A percentile compares a stretch with the other conserved stretches of the same genome.
These are phyloP conservation scores for Drosophila putrida DNA, from an alignment of 2,888 invertebrate genomes.

Conservation along the genomic window DNA sequence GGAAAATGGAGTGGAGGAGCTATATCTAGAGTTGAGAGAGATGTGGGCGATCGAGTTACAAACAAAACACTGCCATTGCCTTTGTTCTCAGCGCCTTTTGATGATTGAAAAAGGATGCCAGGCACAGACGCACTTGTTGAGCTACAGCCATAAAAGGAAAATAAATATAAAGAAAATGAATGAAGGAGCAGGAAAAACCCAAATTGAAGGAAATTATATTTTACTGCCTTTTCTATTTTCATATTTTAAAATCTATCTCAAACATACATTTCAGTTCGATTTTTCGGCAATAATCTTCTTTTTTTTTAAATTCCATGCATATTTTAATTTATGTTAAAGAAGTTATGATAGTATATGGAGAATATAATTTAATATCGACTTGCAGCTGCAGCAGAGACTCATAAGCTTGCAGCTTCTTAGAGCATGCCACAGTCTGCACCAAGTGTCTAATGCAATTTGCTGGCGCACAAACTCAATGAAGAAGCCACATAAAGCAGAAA, in stretches of 20 bases:
- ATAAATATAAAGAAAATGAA: not conserved
- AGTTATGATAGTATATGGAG: conserved; percentile 51
- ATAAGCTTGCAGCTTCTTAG: conserved; percentile 33
- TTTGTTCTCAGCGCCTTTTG: conserved; percentile 51
- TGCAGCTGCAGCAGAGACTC: conserved; percentile 43
- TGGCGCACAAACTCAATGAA: conserved; percentile 74
- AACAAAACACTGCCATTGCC: conserved; percentile 34
- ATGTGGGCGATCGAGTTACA: conserved; percentile 70
- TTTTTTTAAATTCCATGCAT: not conserved
- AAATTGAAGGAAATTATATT: conserved; percentile 13
- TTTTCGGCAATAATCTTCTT: not conserved
- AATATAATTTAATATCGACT: conserved; percentile 58
- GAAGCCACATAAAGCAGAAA: conserved; percentile 31
- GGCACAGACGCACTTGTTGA: conserved; percentile 59
- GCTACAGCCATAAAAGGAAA: conserved; percentile 23
- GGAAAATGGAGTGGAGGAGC: conserved; percentile 19
- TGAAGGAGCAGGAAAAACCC: not conserved
- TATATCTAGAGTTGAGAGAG: conserved; percentile 4
- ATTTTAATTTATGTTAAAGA: conserved; percentile 20
- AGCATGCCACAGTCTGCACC: conserved; percentile 48
- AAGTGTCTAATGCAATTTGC: conserved; percentile 79
- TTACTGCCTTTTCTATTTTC: conserved; percentile 10
- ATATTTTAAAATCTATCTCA: conserved; percentile 15
- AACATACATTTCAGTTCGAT: not conserved
- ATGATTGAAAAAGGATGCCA: conserved; percentile 72